phyloP scores from a whole-genome alignment of 2,888 invertebrate species.

The Perdita meconis region DNA sequence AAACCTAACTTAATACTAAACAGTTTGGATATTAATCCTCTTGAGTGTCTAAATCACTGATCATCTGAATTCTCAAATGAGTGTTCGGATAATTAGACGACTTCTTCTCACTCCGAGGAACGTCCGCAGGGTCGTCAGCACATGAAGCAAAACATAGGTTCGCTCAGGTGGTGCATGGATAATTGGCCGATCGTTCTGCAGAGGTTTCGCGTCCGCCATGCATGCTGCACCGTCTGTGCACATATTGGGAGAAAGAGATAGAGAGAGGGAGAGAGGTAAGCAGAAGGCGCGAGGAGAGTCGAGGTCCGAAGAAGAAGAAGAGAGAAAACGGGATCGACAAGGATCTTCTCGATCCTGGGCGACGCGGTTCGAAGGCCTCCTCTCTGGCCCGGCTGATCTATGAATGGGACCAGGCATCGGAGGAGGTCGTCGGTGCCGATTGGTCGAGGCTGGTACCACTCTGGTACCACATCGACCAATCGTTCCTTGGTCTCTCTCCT shows the following conservation, averaged over 20 bases:
- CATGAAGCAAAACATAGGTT: constrained; percentile 26
- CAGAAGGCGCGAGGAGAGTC: constrained; percentile 21
- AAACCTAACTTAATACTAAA: no score
- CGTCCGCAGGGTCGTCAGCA: constrained; percentile 8
- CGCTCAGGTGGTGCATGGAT: constrained; percentile 68
- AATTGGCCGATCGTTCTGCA: constrained; percentile 64
- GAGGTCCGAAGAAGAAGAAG: constrained; percentile 30
- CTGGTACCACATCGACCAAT: constrained; percentile 74
- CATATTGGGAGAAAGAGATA: neutral
- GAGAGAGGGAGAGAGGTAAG: constrained; percentile 16
- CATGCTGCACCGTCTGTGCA: constrained; percentile 24
- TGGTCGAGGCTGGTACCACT: constrained; percentile 76
- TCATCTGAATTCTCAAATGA: no score
- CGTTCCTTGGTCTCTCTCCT: constrained; percentile 75
- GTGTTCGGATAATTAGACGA: no score
- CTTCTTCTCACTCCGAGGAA: no score
- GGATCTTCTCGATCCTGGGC: constrained; percentile 72
- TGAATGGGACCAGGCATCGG: constrained; percentile 75
- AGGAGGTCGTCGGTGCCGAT: constrained; percentile 77
- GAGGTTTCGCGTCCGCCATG: constrained; percentile 65
- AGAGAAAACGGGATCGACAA: constrained; percentile 69
- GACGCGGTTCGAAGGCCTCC: constrained; percentile 65
- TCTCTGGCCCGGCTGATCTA: constrained; percentile 70
- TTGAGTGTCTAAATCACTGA: no score
- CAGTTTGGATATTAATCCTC: no score